These are phyloP conservation scores for Paralichthys olivaceus DNA, from an alignment of 2,113 vertebrate genomes.

Conservation along the genomic window DNA sequence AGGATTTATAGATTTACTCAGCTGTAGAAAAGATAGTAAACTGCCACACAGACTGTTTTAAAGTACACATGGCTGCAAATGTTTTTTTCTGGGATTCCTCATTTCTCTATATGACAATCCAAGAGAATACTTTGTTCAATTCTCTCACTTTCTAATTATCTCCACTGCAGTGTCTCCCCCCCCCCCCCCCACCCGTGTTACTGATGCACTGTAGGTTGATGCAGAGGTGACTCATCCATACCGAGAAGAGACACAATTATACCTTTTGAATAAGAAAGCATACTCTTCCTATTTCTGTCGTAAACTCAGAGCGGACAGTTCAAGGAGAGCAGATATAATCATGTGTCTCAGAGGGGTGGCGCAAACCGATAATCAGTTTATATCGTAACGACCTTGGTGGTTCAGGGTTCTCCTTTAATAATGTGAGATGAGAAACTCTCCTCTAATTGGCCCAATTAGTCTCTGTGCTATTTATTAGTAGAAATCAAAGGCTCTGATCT, in stretches of 20 bases:
- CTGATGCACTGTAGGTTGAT: not conserved
- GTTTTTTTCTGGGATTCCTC: too few relatives aligned
- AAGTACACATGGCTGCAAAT: too few relatives aligned
- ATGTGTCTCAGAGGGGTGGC: conserved; percentile 18
- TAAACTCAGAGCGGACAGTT: conserved; percentile 8
- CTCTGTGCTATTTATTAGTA: conserved; percentile 45
- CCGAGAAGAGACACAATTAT: not conserved
- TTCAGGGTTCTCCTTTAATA: conserved; percentile 32
- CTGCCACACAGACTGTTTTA: not conserved
- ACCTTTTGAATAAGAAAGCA: not conserved
- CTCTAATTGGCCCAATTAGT: conserved; percentile 50
- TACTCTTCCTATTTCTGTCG: not conserved
- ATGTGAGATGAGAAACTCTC: conserved; percentile 31
- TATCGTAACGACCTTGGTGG: not conserved
- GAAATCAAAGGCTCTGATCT: conserved; percentile 2
- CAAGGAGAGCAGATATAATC: conserved; percentile 16
- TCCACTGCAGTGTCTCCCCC: too few relatives aligned
- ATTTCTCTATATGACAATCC: too few relatives aligned
- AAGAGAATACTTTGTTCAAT: not conserved
- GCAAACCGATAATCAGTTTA: conserved; percentile 35
- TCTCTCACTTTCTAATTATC: not conserved
- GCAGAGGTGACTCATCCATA: not conserved
- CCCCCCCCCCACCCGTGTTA: too few relatives aligned
- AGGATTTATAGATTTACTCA: not conserved
- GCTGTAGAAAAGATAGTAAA: not conserved